A percentile compares a stretch with the other conserved stretches of the same genome.
These are phyloP conservation scores for Diarsia rubi DNA, from an alignment of 2,888 invertebrate genomes.

Conservation along the genomic window DNA sequence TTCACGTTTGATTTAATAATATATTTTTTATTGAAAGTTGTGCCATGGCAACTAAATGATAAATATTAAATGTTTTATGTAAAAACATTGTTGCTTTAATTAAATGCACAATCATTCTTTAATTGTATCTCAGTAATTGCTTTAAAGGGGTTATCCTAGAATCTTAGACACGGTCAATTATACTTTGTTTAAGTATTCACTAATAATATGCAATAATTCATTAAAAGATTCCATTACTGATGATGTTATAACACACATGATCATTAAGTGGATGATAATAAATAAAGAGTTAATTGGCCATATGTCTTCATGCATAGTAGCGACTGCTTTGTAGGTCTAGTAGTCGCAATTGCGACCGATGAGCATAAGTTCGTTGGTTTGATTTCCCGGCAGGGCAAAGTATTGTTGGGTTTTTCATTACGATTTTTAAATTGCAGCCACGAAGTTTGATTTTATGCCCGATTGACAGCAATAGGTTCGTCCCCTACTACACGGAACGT, in stretches of 20 bases:
- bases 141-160: conserved; percentile 4
- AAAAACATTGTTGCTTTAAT: not conserved
- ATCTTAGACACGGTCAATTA: conserved; percentile 21
- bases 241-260: not conserved
- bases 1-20: not conserved
- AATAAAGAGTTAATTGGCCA: not conserved
- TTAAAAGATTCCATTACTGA: conserved; percentile 10
- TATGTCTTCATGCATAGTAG: not conserved
- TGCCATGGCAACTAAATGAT: not conserved
- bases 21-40: not conserved
- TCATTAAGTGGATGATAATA: not conserved
- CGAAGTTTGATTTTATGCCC: not conserved
- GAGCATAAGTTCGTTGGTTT: not conserved
- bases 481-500: not conserved
- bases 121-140: conserved; percentile 11
- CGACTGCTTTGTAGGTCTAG: not conserved
- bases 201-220: not conserved
- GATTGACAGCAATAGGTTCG: not conserved
- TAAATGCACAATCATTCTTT: not conserved
- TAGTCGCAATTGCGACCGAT: not conserved
- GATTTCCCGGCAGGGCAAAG: not conserved
- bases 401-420: not conserved
- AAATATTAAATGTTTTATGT: not conserved
- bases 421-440: not conserved
- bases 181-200: not conserved